Evolutionary conservation across 2,797 vertebrate genomes (phyloP).

Genomic region (Arnoldichthys spilopterus): DNA sequence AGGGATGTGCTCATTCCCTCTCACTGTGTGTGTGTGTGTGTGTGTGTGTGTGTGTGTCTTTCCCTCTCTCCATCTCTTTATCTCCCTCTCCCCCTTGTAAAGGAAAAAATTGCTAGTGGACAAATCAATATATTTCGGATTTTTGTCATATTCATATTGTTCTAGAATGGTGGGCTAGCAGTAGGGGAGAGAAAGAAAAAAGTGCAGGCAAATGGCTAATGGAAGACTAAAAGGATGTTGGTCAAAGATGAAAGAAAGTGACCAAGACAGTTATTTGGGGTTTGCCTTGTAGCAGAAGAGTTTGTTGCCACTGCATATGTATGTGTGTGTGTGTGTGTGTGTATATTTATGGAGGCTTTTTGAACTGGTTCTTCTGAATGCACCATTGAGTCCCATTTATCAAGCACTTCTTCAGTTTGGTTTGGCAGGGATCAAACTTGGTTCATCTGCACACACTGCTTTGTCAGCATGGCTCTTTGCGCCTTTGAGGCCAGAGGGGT

Average conservation of each 20-base stretch:
- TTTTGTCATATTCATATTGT: conserved; percentile 52
- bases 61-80: conserved; percentile 53
- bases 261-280: conserved; percentile 62
- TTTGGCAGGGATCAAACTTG: conserved; percentile 67
- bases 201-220: conserved; percentile 25
- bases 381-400: conserved; percentile 75
- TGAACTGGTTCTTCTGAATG: conserved; percentile 78
- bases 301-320: conserved; percentile 58
- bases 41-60: conserved; percentile 48
- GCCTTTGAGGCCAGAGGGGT: conserved; percentile 66
- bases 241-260: neutral
- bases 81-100: conserved; percentile 13
- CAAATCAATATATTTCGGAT: conserved; percentile 19
- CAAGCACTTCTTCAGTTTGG: conserved; percentile 76
- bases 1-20: conserved; percentile 70
- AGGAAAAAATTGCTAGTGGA: conserved; percentile 29
- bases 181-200: neutral
- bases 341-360: conserved; percentile 70
- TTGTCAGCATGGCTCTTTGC: conserved; percentile 70
- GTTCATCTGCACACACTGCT: conserved; percentile 66
- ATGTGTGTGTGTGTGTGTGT: conserved; percentile 68
- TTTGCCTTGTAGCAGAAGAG: conserved; percentile 62
- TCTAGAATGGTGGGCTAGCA: neutral
- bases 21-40: conserved; percentile 48
- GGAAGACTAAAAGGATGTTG: neutral